Base-by-base conservation (phyloP, 1,140 invertebrate species). In the Drosophila ambigua region DNA sequence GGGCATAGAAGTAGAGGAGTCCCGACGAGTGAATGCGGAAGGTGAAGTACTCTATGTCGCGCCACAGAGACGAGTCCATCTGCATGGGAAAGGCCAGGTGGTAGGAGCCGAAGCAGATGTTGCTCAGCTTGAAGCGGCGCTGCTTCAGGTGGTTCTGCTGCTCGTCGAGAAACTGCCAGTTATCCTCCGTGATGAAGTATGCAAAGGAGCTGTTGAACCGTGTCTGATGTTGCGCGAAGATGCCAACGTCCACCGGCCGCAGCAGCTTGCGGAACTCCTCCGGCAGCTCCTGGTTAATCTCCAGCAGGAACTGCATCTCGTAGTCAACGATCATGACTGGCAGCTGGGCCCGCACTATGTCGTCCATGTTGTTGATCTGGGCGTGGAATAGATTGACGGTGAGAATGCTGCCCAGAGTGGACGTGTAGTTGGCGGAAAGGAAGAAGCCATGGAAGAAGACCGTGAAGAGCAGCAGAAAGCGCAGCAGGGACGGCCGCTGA, bases 301-400 rank as follows among this genome's bases (percentile, higher is more conserved):
- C 51, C 9, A 79, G 11, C 4, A 91, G 45, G 45, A 91, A 91
- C 16, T 91, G 80, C 63, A 84, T 31, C 51, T 91, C 90, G 41
- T 91, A 91, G 49, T 91, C 90, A 13, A 91, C 85, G 9, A 91
- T 88, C 73, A 91, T 77, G 5, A 91, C 80, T 0, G 90, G 77
- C 46, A 91, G 45, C 44, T 91, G 75, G 1, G 71, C 73, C 4
- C 31, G 41, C n/a, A 91, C 31, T 3, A 91, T 46, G 24, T 91
- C 90, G 0, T 90, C 63, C 75, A 91, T 77, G 2, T 75, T 79
- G 49, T 91, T 91, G 2, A 91, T 77, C 35, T 91, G 90, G 0
- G 79, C 74, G 11, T 87, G 79, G 8, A 91, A 89, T 0, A 91
- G 63, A 41, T 72, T 91, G 8, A 91, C 90, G 0, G 90, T 64